Evolutionary conservation across 2,113 vertebrate species (phyloP).

Genomic region (Camelus dromedarius): DNA sequence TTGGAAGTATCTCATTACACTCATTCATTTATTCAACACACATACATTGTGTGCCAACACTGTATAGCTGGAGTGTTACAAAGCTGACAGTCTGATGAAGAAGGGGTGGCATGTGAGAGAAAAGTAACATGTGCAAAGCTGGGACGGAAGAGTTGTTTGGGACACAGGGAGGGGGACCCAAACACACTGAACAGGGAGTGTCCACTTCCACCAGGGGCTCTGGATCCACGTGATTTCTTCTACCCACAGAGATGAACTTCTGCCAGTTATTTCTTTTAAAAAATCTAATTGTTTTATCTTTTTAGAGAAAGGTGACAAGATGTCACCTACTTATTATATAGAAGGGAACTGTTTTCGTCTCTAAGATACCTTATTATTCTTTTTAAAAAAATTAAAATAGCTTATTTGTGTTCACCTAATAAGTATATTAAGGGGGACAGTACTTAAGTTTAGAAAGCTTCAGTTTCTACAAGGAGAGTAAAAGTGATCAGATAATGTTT

Average conservation of each 20-base stretch:
- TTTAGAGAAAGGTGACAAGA: conserved; percentile 27
- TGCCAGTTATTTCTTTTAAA: neutral
- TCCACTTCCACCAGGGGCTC: neutral
- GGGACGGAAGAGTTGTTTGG: neutral
- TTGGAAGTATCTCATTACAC: neutral
- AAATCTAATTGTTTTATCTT: neutral
- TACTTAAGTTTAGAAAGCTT: neutral
- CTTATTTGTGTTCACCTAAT: neutral
- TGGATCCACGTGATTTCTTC: neutral
- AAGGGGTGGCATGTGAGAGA: neutral
- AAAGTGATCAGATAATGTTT: neutral
- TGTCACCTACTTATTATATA: neutral
- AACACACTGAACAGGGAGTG: neutral
- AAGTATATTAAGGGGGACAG: neutral
- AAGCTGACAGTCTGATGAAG: neutral
- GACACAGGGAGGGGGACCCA: neutral
- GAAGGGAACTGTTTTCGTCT: neutral
- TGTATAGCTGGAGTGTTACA: neutral
- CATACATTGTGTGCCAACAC: neutral
- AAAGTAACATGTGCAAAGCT: neutral
- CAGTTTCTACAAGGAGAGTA: neutral
- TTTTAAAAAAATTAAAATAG: neutral
- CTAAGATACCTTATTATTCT: neutral
- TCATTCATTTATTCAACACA: neutral
- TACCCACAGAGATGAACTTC: neutral